Percentiles rank a stretch among this genome's conserved stretches.
phyloP scores from a whole-genome alignment of 2,888 invertebrate species.

The Spisula solida region DNA sequence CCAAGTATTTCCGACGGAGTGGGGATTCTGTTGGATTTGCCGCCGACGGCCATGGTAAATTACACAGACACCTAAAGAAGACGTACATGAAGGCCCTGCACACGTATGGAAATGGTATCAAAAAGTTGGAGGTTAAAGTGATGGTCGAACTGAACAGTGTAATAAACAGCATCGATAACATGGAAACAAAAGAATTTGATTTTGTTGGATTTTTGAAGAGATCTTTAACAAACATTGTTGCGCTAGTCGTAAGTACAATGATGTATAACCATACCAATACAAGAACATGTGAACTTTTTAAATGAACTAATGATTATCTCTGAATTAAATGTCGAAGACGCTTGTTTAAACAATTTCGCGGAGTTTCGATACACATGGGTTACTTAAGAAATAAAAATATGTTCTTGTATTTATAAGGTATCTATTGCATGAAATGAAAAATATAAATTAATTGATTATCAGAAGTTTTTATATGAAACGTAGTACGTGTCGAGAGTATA shows the following conservation, averaged over 20 bases:
- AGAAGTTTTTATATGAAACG: no score
- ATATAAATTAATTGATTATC: no score
- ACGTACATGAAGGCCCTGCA: conserved; percentile 19
- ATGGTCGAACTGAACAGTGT: background rate
- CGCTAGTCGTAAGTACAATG: conserved; percentile 22
- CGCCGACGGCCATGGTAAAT: background rate
- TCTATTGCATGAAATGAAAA: no score
- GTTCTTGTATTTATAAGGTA: no score
- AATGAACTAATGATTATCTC: no score
- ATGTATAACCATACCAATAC: background rate
- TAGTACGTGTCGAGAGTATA: no score
- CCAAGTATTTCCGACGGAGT: background rate
- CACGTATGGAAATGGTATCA: conserved; percentile 1
- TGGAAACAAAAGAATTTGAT: background rate
- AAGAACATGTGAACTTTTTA: background rate
- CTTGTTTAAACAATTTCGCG: no score
- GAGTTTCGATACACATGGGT: no score
- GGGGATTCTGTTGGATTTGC: background rate
- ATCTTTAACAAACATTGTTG: conserved; percentile 13
- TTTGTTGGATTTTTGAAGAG: conserved; percentile 25
- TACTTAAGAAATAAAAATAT: background rate
- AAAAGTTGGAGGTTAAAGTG: conserved; percentile 19
- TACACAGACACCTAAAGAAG: background rate
- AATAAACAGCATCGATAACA: background rate
- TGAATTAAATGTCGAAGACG: no score